These are phyloP conservation scores for Schizotus pectinicornis DNA, from an alignment of 2,888 invertebrate species.

Conservation along the genomic window DNA sequence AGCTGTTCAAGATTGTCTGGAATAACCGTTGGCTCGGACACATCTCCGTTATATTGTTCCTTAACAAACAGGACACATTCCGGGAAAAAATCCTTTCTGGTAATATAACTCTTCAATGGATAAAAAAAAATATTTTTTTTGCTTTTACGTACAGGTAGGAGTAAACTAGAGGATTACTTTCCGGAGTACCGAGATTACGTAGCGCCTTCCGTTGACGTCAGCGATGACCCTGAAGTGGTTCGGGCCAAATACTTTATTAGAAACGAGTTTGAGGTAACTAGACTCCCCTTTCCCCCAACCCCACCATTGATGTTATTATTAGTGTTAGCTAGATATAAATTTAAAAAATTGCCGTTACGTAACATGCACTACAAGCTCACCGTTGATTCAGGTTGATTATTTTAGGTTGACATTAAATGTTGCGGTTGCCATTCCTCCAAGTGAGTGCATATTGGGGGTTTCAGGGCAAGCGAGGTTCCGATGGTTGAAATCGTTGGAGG, in stretches of 20 bases:
- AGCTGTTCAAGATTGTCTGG: conserved; percentile 99
- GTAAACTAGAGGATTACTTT: conserved; percentile 96
- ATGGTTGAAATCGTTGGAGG: no score
- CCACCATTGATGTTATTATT: no score
- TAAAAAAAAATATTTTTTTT: background rate
- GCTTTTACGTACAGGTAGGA: conserved; percentile 73
- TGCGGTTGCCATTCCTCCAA: background rate
- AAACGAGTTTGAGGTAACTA: conserved; percentile 19
- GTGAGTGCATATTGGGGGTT: no score
- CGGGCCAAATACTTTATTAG: conserved; percentile 97
- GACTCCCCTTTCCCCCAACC: background rate
- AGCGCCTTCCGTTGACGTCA: conserved; percentile 62
- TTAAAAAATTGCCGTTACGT: background rate
- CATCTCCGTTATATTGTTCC: conserved; percentile 97
- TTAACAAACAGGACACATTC: conserved; percentile 97
- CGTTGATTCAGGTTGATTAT: no score
- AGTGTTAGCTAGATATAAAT: background rate
- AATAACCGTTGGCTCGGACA: conserved; percentile 98
- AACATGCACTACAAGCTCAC: no score
- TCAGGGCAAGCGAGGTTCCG: no score
- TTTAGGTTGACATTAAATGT: no score
- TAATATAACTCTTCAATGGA: conserved; percentile 21
- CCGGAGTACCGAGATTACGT: conserved; percentile 81
- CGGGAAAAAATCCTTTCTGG: conserved; percentile 96
- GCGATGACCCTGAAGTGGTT: conserved; percentile 86